These are phyloP conservation scores for Mastomys coucha DNA, from an alignment of 2,113 vertebrate species.

Conservation along the genomic window DNA sequence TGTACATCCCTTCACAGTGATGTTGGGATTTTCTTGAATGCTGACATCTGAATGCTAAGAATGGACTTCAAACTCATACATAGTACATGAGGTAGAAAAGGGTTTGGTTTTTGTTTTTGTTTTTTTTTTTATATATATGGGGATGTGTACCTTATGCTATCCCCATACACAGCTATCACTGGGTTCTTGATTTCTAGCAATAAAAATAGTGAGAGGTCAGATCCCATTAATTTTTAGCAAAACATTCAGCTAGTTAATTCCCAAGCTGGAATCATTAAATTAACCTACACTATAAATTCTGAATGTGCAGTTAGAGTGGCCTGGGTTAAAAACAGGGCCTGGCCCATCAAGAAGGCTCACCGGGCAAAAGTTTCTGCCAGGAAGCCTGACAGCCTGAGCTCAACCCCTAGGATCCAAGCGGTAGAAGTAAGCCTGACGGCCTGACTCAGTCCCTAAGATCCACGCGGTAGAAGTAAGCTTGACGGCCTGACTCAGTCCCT, in stretches of 20 bases:
- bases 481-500: too few relatives aligned
- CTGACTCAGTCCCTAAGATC: too few relatives aligned
- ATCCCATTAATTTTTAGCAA: slow-evolving; percentile 32
- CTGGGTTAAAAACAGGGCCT: not conserved
- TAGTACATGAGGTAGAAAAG: not conserved
- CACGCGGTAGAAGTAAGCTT: not conserved
- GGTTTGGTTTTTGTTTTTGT: not conserved
- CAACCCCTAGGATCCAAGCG: not conserved
- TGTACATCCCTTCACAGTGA: not conserved
- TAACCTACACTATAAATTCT: slow-evolving; percentile 17
- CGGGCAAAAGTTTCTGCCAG: not conserved
- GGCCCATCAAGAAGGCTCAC: not conserved
- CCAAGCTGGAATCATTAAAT: not conserved
- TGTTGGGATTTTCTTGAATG: not conserved
- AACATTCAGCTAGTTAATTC: slow-evolving; percentile 38
- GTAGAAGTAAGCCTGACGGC: not conserved
- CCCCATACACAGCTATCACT: not conserved
- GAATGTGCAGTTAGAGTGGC: not conserved
- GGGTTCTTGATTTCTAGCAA: not conserved
- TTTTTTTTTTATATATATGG: not conserved
- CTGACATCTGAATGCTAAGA: not conserved
- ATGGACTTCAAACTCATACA: not conserved
- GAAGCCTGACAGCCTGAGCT: not conserved
- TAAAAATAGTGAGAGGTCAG: slow-evolving; percentile 22
- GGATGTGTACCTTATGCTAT: not conserved